Conservation (phyloP, 1,140 invertebrate genomes). For the Delia radicum region DNA sequence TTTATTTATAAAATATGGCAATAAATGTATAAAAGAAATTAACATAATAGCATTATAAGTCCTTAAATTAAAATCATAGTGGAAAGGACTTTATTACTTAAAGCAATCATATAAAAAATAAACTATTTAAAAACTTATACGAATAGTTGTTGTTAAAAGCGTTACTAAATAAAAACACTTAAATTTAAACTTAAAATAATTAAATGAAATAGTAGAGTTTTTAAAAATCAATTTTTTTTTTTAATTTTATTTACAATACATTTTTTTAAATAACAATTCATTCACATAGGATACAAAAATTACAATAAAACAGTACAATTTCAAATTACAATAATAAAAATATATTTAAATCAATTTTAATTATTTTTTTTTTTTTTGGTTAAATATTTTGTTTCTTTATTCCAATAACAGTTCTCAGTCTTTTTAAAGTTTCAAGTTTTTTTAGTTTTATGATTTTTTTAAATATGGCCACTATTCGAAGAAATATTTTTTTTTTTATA, state of each 20-base stretch:
- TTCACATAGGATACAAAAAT: neutral
- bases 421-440: slow-evolving; percentile 11
- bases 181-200: neutral
- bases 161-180: neutral
- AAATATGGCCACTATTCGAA: slow-evolving; percentile 11
- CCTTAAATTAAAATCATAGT: neutral
- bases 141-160: neutral
- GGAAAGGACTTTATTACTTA: neutral
- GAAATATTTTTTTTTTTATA: slow-evolving; percentile 7
- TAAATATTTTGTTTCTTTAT: neutral
- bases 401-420: slow-evolving; percentile 18
- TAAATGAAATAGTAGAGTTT: too few species aligned
- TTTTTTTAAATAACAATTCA: neutral
- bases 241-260: neutral
- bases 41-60: neutral
- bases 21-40: neutral
- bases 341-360: neutral
- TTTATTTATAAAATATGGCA: neutral
- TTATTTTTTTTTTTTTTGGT: neutral
- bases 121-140: neutral
- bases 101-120: neutral
- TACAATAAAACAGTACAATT: neutral
- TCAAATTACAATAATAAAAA: neutral
- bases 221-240: too few species aligned
- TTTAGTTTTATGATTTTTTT: neutral